Conservation (phyloP, 2,888 invertebrate genomes). For the Torymus tubicola region DNA sequence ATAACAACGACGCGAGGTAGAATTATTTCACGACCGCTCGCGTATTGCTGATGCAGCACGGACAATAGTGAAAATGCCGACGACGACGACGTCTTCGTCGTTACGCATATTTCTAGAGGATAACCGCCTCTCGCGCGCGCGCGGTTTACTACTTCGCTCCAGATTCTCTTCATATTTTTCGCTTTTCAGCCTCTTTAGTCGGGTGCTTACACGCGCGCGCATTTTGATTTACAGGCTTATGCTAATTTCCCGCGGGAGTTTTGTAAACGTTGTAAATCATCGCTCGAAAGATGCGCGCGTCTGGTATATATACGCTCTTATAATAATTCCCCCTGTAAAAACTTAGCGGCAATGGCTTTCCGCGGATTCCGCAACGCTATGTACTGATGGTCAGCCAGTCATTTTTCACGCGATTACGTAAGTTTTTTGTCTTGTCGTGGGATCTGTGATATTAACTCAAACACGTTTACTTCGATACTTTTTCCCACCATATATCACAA, state of each 20-base stretch:
- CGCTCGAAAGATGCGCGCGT: not conserved
- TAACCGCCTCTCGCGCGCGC: not conserved
- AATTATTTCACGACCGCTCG: slow-evolving; percentile 18
- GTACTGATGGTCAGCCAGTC: no score
- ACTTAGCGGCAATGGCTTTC: no score
- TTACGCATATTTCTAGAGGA: slow-evolving; percentile 19
- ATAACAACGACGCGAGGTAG: not conserved
- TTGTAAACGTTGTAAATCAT: slow-evolving; percentile 43
- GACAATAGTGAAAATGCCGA: slow-evolving; percentile 10
- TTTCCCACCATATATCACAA: no score
- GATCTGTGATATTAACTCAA: no score
- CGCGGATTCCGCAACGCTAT: no score
- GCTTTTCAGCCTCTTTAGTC: not conserved
- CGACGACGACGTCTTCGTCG: not conserved
- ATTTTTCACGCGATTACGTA: no score
- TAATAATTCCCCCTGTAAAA: no score
- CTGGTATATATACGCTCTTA: not conserved
- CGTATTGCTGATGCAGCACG: not conserved
- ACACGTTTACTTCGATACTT: no score
- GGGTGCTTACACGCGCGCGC: not conserved
- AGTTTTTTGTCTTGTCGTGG: no score
- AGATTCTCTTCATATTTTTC: slow-evolving; percentile 32
- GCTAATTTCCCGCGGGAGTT: slow-evolving; percentile 28
- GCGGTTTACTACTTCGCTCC: slow-evolving; percentile 49
- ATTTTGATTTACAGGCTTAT: slow-evolving; percentile 34